Conservation (phyloP, 2,797 vertebrate species). For the Tarsius wallacei region DNA sequence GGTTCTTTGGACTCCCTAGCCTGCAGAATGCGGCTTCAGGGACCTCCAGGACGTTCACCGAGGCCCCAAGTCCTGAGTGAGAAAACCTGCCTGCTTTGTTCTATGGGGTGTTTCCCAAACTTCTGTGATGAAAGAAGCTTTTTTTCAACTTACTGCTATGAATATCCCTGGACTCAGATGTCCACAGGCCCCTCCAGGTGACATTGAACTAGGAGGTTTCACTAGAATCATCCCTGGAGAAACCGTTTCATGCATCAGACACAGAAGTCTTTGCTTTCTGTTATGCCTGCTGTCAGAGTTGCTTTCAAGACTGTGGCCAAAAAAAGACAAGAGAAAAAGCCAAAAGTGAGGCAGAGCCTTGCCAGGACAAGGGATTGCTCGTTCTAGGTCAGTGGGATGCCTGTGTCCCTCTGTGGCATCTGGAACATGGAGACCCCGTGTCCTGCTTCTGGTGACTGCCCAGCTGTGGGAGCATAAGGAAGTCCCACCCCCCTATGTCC, state of each 20-base stretch:
- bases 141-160: neutral
- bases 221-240: neutral
- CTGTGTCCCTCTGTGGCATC: neutral
- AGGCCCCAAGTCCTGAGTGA: neutral
- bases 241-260: neutral
- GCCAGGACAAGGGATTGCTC: neutral
- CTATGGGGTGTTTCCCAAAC: neutral
- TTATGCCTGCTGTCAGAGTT: neutral
- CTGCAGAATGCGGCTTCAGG: neutral
- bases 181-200: neutral
- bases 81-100: neutral
- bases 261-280: neutral
- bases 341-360: neutral
- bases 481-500: neutral
- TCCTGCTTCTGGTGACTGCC: no score
- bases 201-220: neutral
- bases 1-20: neutral
- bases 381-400: neutral
- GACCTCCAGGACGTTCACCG: neutral
- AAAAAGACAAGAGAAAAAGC: neutral
- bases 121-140: neutral
- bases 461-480: neutral
- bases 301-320: neutral
- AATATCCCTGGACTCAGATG: neutral
- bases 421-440: neutral